A percentile compares a stretch with the other conserved stretches of the same genome.
phyloP scores from a whole-genome alignment of 2,888 invertebrate species.

The Platerodrilus igneus region DNA sequence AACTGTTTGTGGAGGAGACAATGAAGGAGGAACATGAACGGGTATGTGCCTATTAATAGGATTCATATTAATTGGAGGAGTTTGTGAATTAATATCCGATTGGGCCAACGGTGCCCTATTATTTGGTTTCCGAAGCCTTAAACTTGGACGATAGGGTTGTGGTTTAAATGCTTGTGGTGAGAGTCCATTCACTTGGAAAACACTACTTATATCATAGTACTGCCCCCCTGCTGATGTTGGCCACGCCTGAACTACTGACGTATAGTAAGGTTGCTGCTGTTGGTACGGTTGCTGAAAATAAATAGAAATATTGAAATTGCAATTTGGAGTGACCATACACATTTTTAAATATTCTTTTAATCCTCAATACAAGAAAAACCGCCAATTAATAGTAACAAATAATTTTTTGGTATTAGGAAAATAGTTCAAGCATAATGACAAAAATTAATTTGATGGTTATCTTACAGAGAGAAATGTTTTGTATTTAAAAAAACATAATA shows the following conservation, averaged over 20 bases:
- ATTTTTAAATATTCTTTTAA: constrained; percentile 3
- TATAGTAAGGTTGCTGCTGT: constrained; percentile 62
- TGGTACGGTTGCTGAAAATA: constrained; percentile 51
- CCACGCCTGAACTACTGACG: constrained; percentile 58
- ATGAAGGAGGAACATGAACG: constrained; percentile 15
- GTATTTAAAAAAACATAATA: not conserved
- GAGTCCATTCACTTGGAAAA: constrained; percentile 69
- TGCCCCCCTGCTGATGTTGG: constrained; percentile 48
- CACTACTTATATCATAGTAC: constrained; percentile 64
- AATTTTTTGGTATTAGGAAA: not conserved
- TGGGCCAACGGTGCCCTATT: constrained; percentile 28
- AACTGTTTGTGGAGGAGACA: constrained; percentile 19
- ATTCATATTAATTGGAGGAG: constrained; percentile 28
- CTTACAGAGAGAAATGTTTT: constrained; percentile 3
- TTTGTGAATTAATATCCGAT: constrained; percentile 27
- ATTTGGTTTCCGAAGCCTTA: constrained; percentile 42
- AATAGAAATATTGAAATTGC: constrained; percentile 16
- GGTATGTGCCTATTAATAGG: constrained; percentile 14
- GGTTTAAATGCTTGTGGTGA: constrained; percentile 61
- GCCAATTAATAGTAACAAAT: not conserved
- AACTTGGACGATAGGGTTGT: constrained; percentile 49
- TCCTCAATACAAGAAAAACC: not conserved
- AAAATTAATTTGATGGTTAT: not conserved
- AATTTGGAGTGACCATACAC: not conserved
- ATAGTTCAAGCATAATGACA: not conserved